Conservation (phyloP, 1,140 invertebrate species). For the Bombus waltoni region DNA sequence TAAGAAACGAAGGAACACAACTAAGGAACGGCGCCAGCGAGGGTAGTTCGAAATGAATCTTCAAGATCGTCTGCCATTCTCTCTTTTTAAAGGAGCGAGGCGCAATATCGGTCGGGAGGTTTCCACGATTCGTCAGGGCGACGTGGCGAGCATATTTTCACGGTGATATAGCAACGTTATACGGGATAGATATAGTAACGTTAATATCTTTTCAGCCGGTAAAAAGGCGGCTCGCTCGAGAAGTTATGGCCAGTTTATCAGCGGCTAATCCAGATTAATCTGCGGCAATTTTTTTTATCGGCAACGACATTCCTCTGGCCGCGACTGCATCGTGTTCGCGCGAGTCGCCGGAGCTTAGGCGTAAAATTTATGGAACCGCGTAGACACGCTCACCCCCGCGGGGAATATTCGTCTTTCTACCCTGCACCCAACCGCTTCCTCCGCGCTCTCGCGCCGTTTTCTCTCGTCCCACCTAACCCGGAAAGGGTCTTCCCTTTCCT, state of each 20-base stretch:
- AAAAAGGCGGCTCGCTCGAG: conserved; percentile 20
- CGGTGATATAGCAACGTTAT: conserved; percentile 52
- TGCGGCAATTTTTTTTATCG: conserved; percentile 61
- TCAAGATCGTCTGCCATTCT: neutral
- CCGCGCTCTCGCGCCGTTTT: neutral
- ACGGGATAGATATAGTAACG: conserved; percentile 30
- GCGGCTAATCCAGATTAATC: conserved; percentile 66
- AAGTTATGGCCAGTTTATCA: conserved; percentile 62
- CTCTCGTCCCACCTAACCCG: neutral
- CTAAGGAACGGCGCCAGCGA: too few relatives aligned
- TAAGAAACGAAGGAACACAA: neutral
- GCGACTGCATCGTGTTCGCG: conserved; percentile 45
- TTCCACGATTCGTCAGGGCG: conserved; percentile 41
- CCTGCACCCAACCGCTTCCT: neutral
- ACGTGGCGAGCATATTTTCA: conserved; percentile 53
- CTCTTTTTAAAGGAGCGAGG: neutral
- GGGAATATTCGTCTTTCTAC: conserved; percentile 34
- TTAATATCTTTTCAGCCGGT: conserved; percentile 48
- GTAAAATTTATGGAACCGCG: conserved; percentile 58
- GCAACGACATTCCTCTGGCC: conserved; percentile 55
- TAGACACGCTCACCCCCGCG: conserved; percentile 7
- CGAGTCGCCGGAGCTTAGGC: conserved; percentile 54
- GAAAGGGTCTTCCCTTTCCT: neutral
- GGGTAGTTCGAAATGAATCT: neutral
- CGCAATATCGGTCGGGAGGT: conserved; percentile 15